Evolutionary conservation across 2,113 vertebrate species (phyloP), one percentile per base, ranked within the genome.

Genomic region (Cacatua alba): DNA sequence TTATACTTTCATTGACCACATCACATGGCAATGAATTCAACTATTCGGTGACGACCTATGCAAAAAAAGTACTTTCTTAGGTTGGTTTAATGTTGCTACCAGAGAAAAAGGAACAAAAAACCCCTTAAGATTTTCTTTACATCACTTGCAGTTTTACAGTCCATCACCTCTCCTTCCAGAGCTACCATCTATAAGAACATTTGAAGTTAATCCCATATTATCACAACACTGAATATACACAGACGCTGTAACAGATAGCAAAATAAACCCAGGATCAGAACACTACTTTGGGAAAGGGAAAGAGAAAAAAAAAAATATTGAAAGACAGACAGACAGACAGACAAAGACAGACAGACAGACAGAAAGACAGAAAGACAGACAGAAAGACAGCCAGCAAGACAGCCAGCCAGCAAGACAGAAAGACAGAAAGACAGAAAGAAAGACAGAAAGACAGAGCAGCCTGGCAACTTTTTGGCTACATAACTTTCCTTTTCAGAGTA

Each of bases 71-170:
- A 75, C 26, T 53, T 48, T 12, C 48, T 79, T 86, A 49, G 24
- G 11, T 17, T 76, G 43, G 17, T 68, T 65, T 60, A 29, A 39
- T 18, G 63, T 25, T 60, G 44, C 67, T 71, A 69, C 48, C 37
- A 57, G 11, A 62, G 41, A 55, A 55, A 64, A 92, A 76, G 17
- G 23, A 76, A 80, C 25, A 59, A 82, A 49, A 43, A 44, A 82
- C 25, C 17, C 1, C 10, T 7, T 8, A 64, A 0, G 39, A 24
- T 55, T 55, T 69, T 24, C 39, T 48, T 49, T 33, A 11, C 3
- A 39, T 9, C 43, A 39, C 20, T 64, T 82, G 39, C 49, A 72
- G 52, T 39, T 93, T 82, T 51, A 55, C 67, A 79, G n/a, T 25
- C 52, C n/a, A 46, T 21, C 33, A 68, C 25, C 53, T 51, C 59